Percentiles rank a stretch among this genome's conserved stretches.
Conservation (phyloP, 2,797 vertebrate species). For the Cyprinodon diabolis region DNA sequence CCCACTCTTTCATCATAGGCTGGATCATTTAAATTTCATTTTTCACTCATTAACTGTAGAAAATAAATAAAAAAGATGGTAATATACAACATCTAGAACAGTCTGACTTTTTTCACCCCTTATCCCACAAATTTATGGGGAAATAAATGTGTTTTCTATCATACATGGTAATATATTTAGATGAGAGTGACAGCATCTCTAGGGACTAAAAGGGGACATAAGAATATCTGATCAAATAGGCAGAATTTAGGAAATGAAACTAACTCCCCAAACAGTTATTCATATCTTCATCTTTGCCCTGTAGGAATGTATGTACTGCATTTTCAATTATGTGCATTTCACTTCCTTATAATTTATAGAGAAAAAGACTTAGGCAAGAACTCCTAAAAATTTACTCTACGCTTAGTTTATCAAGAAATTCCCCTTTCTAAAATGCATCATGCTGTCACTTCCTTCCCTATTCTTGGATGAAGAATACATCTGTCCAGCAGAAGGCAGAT, state of each 20-base stretch:
- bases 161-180: background rate
- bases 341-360: background rate
- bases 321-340: background rate
- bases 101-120: background rate
- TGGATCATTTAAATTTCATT: background rate
- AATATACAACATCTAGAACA: background rate
- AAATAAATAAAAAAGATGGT: background rate
- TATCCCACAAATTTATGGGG: background rate
- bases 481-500: background rate
- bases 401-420: slow-evolving; percentile 13
- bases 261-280: background rate
- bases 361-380: background rate
- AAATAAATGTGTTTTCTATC: no score
- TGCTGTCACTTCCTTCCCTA: slow-evolving; percentile 25
- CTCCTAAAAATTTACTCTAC: background rate
- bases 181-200: background rate
- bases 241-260: background rate
- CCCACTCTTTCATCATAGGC: background rate
- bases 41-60: background rate
- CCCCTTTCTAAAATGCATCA: slow-evolving; percentile 24
- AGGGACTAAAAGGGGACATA: background rate
- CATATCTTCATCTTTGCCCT: background rate
- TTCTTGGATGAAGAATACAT: slow-evolving; percentile 5
- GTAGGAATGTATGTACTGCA: background rate
- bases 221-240: background rate